phyloP scores from a whole-genome alignment of 2,888 invertebrate species.

The Argyresthia goedartella region DNA sequence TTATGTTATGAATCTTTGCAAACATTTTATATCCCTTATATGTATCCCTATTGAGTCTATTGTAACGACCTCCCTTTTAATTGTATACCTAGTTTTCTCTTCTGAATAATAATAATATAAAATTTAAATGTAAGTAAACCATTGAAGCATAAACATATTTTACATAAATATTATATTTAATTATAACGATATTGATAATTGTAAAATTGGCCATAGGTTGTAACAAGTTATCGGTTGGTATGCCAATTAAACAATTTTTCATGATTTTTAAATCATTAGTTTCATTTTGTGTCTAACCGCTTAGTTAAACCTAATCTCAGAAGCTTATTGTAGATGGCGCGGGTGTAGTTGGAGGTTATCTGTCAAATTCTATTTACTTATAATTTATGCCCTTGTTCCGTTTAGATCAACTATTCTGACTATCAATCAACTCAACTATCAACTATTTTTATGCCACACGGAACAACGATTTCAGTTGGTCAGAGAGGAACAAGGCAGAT shows the following conservation, averaged over 20 bases:
- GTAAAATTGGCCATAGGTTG: slow-evolving; percentile 70
- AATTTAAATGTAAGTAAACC: slow-evolving; percentile 69
- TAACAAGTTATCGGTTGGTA: slow-evolving; percentile 68
- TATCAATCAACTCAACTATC: too few relatives aligned
- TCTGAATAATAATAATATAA: slow-evolving; percentile 68
- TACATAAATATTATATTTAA: slow-evolving; percentile 71
- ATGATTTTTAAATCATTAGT: slow-evolving; percentile 60
- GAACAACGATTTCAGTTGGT: too few relatives aligned
- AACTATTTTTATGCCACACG: too few relatives aligned
- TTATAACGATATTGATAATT: slow-evolving; percentile 70
- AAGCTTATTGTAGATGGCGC: too few relatives aligned
- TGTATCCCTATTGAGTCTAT: slow-evolving; percentile 53
- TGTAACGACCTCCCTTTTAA: slow-evolving; percentile 46
- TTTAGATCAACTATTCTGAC: too few relatives aligned
- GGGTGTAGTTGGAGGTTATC: too few relatives aligned
- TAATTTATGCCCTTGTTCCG: too few relatives aligned
- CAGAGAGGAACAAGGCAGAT: too few relatives aligned
- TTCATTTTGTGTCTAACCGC: too few relatives aligned
- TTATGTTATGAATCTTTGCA: slow-evolving; percentile 30
- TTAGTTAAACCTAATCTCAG: too few relatives aligned
- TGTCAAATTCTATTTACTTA: too few relatives aligned
- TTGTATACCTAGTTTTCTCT: slow-evolving; percentile 35
- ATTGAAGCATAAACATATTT: slow-evolving; percentile 69
- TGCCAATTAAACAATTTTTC: slow-evolving; percentile 71
- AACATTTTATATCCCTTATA: slow-evolving; percentile 46